Base-by-base conservation (phyloP, 1,140 invertebrate species). In the Drosophila dunni region DNA sequence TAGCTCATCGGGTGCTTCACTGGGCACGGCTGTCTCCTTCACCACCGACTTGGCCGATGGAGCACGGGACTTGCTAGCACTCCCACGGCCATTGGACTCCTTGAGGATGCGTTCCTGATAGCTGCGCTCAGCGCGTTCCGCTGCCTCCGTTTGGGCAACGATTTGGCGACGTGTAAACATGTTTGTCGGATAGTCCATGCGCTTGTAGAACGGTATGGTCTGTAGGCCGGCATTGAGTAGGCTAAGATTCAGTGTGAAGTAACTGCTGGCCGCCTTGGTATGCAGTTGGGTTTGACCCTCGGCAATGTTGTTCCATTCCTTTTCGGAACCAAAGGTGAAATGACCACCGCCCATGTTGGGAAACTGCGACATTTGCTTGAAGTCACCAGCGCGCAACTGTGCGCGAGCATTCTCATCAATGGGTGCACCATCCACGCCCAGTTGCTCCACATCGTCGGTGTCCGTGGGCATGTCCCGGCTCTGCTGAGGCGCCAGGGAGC, bases 151-250 rank as follows among this genome's bases (percentile, higher is more conserved):
- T 50, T 92, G 91, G 3, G 66, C 66, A 0, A 62, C 13, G 3
- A 92, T 60, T 54, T 92, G 83, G 2, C 76, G 68, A 15, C 77
- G 77, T 0, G 79, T 90, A 45, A 92, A 92, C 82, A 91, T 68
- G 0, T 51, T 48, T 0, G 79, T 57, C 0, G 81, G 24, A 68
- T 91, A 92, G 42, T 92, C 91, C 91, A 92, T 92, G 24, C 91
- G 91, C 57, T 92, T 92, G 70, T 92, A 85, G 24, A 92, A 92
- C 0, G 91, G 91, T 29, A 92, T 92, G 7, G 91, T 92, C 51
- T 91, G 82, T 7, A 92, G 63, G 6, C 91, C 91, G 3, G 63
- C 69, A 42, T 82, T 91, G 0, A 92, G 60, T 1, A 89, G 54
- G 6, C 73, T 71, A 0, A 92, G 63, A 75, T 92, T 92, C 0